A percentile compares a stretch with the other conserved stretches of the same genome.
Evolutionary conservation across 2,797 vertebrate species (phyloP).

Genomic region (Tiaroga cobitis): DNA sequence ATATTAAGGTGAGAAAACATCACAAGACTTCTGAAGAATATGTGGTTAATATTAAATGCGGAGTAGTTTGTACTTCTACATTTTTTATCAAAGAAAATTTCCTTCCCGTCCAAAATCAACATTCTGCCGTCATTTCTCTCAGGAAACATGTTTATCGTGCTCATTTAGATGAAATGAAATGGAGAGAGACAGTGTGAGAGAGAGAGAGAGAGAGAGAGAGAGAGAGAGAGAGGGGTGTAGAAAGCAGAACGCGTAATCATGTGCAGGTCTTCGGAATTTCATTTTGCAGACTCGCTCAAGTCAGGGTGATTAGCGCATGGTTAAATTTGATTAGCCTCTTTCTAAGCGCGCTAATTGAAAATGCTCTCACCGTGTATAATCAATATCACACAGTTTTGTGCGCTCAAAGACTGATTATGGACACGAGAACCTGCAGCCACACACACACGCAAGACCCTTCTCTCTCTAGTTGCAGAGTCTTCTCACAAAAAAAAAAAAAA

Average conservation of each 20-base stretch:
- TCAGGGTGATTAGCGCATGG: constrained; percentile 52
- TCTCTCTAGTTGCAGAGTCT: background rate
- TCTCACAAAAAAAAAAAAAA: background rate
- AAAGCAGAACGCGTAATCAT: constrained; percentile 21
- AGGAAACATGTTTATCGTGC: constrained; percentile 33
- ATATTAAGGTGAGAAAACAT: constrained; percentile 25
- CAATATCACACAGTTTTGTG: constrained; percentile 53
- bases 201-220: background rate
- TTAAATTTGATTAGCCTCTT: constrained; percentile 59
- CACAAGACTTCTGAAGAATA: constrained; percentile 21
- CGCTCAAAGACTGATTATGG: constrained; percentile 27
- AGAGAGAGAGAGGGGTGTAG: constrained; percentile 4
- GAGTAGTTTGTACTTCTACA: constrained; percentile 30
- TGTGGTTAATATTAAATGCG: constrained; percentile 27
- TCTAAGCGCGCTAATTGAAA: constrained; percentile 56
- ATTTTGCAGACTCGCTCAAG: constrained; percentile 15
- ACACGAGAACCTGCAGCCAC: constrained; percentile 33
- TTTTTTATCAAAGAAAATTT: constrained; percentile 40
- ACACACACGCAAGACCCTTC: background rate
- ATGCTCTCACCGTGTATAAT: constrained; percentile 53
- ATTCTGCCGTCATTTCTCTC: constrained; percentile 18
- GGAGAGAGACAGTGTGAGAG: background rate
- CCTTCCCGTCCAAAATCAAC: constrained; percentile 38
- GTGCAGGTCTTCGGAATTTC: constrained; percentile 7
- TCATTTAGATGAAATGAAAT: constrained; percentile 22